phyloP scores from a whole-genome alignment of 2,888 invertebrate species.

The Lomographa bimaculata region DNA sequence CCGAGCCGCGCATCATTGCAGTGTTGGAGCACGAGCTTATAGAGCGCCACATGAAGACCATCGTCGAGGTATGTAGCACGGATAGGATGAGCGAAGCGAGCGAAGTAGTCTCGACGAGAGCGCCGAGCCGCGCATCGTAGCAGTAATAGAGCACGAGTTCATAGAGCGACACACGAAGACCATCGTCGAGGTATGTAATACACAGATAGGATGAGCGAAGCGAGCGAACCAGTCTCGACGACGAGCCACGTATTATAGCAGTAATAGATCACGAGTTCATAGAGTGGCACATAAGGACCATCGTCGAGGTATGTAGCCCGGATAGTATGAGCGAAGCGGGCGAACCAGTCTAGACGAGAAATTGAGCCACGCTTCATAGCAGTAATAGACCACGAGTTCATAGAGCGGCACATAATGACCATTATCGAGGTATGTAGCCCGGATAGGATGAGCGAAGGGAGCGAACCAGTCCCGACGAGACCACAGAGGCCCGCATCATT shows the following conservation, averaged over 20 bases:
- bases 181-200: constrained; percentile 77
- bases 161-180: constrained; percentile 99
- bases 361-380: constrained; percentile 96
- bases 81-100: constrained; percentile 98
- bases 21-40: constrained; percentile 99
- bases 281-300: constrained; percentile 98
- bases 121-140: constrained; percentile 97
- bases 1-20: constrained; percentile 97
- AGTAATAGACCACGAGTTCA: constrained; percentile 98
- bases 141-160: constrained; percentile 98
- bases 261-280: constrained; percentile 99
- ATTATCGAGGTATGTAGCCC: constrained; percentile 78
- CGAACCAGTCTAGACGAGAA: constrained; percentile 99
- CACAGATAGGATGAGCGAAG: no score
- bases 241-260: constrained; percentile 97
- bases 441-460: no score
- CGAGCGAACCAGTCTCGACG: constrained; percentile 98
- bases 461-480: constrained; percentile 99
- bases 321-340: no score
- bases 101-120: constrained; percentile 98
- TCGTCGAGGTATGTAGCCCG: constrained; percentile 78
- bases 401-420: constrained; percentile 98
- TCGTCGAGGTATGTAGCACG: constrained; percentile 78
- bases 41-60: constrained; percentile 98
- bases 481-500: constrained; percentile 97